Percentiles rank a stretch among this genome's conserved stretches.
phyloP scores from a whole-genome alignment of 2,113 vertebrate genomes.

The Rhinichthys klamathensis region DNA sequence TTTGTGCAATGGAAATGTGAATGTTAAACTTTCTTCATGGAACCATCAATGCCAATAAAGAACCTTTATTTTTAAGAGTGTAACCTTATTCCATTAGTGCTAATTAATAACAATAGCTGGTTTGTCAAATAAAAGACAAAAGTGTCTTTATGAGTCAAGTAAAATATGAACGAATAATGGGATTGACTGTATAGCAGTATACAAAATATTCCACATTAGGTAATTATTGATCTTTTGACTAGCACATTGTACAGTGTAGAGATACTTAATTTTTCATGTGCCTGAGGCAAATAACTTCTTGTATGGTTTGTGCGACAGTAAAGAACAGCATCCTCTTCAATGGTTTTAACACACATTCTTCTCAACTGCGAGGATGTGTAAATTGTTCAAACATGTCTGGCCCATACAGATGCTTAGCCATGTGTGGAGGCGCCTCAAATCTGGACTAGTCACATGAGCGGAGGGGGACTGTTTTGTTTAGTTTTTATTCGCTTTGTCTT shows the following conservation, averaged over 20 bases:
- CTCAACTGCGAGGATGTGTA: background rate
- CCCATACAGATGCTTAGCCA: background rate
- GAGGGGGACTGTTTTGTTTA: background rate
- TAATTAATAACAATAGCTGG: background rate
- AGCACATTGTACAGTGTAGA: background rate
- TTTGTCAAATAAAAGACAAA: background rate
- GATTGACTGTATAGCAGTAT: background rate
- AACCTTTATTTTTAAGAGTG: no score
- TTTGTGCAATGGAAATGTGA: no score
- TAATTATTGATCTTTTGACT: background rate
- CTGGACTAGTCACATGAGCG: background rate
- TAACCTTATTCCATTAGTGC: background rate
- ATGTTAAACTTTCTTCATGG: no score
- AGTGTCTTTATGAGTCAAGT: background rate
- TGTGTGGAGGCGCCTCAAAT: slow-evolving; percentile 6
- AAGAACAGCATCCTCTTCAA: background rate
- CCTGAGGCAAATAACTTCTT: background rate
- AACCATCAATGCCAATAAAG: no score
- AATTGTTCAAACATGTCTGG: slow-evolving; percentile 18
- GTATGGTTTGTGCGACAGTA: background rate
- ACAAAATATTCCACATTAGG: background rate
- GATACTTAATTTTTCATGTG: background rate
- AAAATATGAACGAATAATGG: background rate
- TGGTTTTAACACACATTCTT: background rate
- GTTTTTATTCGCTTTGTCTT: slow-evolving; percentile 6